A percentile compares a stretch with the other conserved stretches of the same genome.
phyloP scores from a whole-genome alignment of 2,797 vertebrate genomes.

The Champsocephalus esox region DNA sequence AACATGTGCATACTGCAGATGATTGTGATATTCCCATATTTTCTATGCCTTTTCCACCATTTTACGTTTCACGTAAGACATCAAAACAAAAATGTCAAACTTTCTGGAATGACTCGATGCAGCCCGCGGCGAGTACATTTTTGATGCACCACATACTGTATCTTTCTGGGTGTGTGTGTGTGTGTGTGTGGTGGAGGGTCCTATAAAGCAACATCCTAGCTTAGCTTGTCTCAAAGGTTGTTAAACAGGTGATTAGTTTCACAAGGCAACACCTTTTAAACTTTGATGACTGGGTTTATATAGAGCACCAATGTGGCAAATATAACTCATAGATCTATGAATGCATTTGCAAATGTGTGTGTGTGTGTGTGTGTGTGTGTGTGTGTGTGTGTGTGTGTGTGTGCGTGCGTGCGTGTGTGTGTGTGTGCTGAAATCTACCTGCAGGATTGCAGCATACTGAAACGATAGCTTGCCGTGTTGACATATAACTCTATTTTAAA shows the following conservation, averaged over 20 bases:
- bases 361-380: constrained; percentile 6
- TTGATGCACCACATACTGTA: constrained; percentile 23
- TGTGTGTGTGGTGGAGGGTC: background rate
- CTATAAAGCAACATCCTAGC: constrained; percentile 48
- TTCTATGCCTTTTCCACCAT: constrained; percentile 15
- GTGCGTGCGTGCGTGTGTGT: background rate
- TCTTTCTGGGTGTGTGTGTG: background rate
- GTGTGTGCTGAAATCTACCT: background rate
- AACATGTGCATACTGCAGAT: constrained; percentile 31
- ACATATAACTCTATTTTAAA: background rate
- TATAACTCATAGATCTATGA: constrained; percentile 23
- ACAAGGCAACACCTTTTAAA: constrained; percentile 67
- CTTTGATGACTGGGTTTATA: constrained; percentile 56
- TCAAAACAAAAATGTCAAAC: constrained; percentile 25
- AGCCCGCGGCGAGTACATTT: constrained; percentile 48
- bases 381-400: background rate
- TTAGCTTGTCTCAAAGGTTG: constrained; percentile 45
- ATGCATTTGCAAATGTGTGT: background rate
- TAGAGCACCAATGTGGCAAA: constrained; percentile 30
- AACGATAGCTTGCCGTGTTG: constrained; percentile 5
- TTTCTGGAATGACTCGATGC: constrained; percentile 55
- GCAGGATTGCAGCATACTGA: background rate
- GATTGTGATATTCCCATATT: constrained; percentile 33
- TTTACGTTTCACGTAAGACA: constrained; percentile 34
- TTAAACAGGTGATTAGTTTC: constrained; percentile 70